phyloP scores from a whole-genome alignment of 1,140 invertebrate species.

The Pentalonia nigronervosa region DNA sequence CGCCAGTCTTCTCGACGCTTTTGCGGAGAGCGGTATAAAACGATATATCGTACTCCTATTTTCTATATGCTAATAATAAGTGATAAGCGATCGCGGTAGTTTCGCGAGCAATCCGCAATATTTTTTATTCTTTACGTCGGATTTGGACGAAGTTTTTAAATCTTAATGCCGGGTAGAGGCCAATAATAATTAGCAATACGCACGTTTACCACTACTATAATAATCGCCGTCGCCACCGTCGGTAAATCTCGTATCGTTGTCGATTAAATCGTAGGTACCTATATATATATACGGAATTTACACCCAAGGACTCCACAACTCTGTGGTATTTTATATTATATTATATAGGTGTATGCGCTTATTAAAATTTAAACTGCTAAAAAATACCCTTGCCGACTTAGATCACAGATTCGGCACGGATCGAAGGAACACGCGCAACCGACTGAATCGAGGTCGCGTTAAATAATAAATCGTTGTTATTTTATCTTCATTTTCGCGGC shows the following conservation, averaged over 20 bases:
- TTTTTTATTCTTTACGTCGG: too few species aligned
- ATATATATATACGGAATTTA: background rate
- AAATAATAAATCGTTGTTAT: background rate
- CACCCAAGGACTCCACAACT: background rate
- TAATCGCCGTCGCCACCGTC: background rate
- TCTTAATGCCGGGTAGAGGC: background rate
- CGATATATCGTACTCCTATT: background rate
- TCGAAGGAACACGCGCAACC: background rate
- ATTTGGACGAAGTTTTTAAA: background rate
- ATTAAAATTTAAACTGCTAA: background rate
- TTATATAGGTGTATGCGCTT: background rate
- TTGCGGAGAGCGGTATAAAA: background rate
- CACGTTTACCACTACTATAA: background rate
- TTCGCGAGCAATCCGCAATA: too few species aligned
- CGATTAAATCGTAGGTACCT: background rate
- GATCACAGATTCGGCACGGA: slow-evolving; percentile 17
- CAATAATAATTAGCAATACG: background rate
- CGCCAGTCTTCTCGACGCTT: background rate
- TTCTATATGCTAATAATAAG: background rate
- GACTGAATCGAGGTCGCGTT: slow-evolving; percentile 44
- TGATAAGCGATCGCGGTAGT: background rate
- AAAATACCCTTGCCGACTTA: background rate
- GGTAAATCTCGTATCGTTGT: background rate
- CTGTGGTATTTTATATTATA: background rate
- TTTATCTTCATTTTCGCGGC: slow-evolving; percentile 32